Conservation (phyloP, 2,113 vertebrate genomes). For the Nothocercus nigrocapillus region DNA sequence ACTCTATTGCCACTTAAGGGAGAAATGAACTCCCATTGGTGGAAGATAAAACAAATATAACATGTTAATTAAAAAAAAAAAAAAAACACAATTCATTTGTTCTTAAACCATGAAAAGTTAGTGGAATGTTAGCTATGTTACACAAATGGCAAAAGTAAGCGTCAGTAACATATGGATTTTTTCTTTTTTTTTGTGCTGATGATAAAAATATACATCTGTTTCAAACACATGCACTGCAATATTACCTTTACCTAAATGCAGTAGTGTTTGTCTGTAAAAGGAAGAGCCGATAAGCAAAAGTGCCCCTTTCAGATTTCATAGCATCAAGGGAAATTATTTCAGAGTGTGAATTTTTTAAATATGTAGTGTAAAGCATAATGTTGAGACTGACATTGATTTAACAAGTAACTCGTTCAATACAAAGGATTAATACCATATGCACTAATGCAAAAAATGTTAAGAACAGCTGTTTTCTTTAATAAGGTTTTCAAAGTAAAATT, state of each 20-base stretch:
- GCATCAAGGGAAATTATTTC: constrained; percentile 22
- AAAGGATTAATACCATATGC: not conserved
- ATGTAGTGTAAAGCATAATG: not conserved
- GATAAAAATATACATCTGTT: constrained; percentile 23
- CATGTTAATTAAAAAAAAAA: not conserved
- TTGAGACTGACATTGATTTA: not conserved
- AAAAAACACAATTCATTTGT: not conserved
- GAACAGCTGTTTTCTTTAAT: not conserved
- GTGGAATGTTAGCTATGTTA: not conserved
- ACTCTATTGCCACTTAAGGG: not conserved
- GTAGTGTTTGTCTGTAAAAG: not conserved
- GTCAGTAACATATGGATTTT: constrained; percentile 47
- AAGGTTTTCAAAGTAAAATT: not conserved
- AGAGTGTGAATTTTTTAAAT: not conserved
- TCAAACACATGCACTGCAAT: constrained; percentile 43
- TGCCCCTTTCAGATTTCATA: constrained; percentile 20
- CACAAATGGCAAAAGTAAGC: constrained; percentile 7
- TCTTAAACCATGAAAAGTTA: not conserved
- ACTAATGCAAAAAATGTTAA: not conserved
- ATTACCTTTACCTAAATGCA: constrained; percentile 47
- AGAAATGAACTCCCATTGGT: not conserved
- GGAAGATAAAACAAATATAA: not conserved
- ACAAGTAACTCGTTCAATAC: not conserved
- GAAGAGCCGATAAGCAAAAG: constrained; percentile 34
- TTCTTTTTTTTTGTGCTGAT: constrained; percentile 39